Percentiles rank a stretch among this genome's conserved stretches.
Conservation (phyloP, 2,888 invertebrate species). For the Lottia gigantea region DNA sequence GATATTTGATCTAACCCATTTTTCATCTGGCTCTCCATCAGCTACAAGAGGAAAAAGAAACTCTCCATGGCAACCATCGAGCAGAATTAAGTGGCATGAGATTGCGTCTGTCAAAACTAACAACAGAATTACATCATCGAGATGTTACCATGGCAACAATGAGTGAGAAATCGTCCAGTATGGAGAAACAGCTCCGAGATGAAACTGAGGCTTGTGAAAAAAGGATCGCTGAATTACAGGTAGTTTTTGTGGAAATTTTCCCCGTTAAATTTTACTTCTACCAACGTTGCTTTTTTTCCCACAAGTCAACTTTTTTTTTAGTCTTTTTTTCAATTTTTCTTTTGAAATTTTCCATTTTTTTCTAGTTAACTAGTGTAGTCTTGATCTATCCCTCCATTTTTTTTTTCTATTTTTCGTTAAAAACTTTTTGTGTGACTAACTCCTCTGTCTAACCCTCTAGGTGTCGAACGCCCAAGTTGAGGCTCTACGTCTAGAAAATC, state of each 20-base stretch:
- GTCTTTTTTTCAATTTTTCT: too few relatives aligned
- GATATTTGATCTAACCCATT: neutral
- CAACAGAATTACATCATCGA: slow-evolving; percentile 49
- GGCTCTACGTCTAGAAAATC: slow-evolving; percentile 56
- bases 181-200: slow-evolving; percentile 47
- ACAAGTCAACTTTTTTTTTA: too few relatives aligned
- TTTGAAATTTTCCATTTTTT: too few relatives aligned
- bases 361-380: too few relatives aligned
- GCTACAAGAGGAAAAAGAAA: slow-evolving; percentile 38
- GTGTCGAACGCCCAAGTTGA: slow-evolving; percentile 58
- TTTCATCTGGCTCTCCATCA: slow-evolving; percentile 14
- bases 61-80: slow-evolving; percentile 40
- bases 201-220: slow-evolving; percentile 43
- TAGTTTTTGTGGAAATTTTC: slow-evolving; percentile 17
- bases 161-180: slow-evolving; percentile 38
- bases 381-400: too few relatives aligned
- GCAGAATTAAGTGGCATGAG: slow-evolving; percentile 47
- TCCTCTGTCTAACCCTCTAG: slow-evolving; percentile 29
- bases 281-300: too few relatives aligned
- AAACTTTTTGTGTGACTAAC: too few relatives aligned
- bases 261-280: neutral
- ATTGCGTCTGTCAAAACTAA: slow-evolving; percentile 43
- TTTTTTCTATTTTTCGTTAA: too few relatives aligned
- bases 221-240: slow-evolving; percentile 54
- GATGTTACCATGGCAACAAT: slow-evolving; percentile 36